These are phyloP conservation scores for Pollachius pollachius DNA, from an alignment of 2,113 vertebrate species.

Conservation along the genomic window DNA sequence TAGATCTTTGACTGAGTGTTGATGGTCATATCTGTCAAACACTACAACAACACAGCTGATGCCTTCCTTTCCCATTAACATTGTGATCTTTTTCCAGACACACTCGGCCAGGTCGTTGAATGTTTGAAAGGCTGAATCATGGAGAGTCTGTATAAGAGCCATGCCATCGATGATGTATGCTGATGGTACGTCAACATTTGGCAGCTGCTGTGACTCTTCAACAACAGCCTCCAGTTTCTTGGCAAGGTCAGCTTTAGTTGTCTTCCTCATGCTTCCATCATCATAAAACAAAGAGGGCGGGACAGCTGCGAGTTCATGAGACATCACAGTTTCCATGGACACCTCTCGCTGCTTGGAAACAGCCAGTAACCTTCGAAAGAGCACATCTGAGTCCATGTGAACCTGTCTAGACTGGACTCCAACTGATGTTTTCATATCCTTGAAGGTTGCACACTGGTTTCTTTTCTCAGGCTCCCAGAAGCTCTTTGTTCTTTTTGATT, in stretches of 20 bases:
- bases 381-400: not conserved
- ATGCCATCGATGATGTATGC: not conserved
- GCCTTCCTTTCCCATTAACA: conserved; percentile 12
- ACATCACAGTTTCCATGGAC: conserved; percentile 1
- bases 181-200: not conserved
- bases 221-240: conserved; percentile 9
- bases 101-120: conserved; percentile 13
- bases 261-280: conserved; percentile 26
- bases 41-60: conserved; percentile 13
- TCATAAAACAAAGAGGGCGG: conserved; percentile 20
- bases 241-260: conserved; percentile 18
- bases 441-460: conserved; percentile 4
- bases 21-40: not conserved
- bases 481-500: conserved; percentile 18
- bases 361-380: not conserved
- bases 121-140: not conserved
- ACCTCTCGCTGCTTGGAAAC: not conserved
- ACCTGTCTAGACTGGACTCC: not conserved
- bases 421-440: not conserved
- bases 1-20: not conserved
- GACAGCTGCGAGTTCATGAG: conserved; percentile 17
- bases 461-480: conserved; percentile 27
- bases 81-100: conserved; percentile 19
- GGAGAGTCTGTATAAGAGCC: not conserved
- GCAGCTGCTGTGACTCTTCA: conserved; percentile 14